Base-by-base conservation (phyloP, 2,113 vertebrate genomes). In the Rhipidura dahli region DNA sequence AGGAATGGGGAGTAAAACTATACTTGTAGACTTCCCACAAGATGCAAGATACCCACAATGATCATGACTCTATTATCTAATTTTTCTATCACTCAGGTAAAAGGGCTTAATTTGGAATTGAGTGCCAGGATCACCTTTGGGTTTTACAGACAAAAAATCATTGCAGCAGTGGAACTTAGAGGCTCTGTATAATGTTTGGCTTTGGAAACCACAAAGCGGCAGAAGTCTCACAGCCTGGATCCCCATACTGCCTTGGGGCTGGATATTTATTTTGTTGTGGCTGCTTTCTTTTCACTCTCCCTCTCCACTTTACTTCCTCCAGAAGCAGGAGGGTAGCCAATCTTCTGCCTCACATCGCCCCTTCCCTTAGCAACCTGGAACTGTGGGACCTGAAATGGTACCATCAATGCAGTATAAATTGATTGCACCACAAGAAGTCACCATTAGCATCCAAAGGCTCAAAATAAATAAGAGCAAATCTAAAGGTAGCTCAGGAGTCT, bases 381-480 rank as follows among this genome's bases (percentile, higher is more conserved):
- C 28, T 44, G 31, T 24, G 28, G 13, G 15, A 35, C 23, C 42
- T 9, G 18, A 61, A n/a, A 37, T 19, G 21, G 19, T 27, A 49
- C 28, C 57, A 49, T 20, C 28, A 28, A 7, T 1, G 10, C 0
- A 0, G 11, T 47, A 21, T 10, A 56, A 70, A 18, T 5, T 61
- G 30, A 75, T 40, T 20, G 13, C 17, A n/a, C 8, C 19, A 40
- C 26, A 19, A 33, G 15, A 42, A 72, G 50, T 63, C 70, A 49
- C 24, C 19, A 21, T 22, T 15, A 69, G 12, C 30, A 82, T 27
- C 20, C 30, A 40, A 88, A 93, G 68, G 10, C 31, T 65, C 35
- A 68, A 39, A 45, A 13, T 68, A 3, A 30, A 14, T 13, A 63
- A 72, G 3, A 68, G 13, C 8, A 65, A 64, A 11, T 31, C 37